A percentile compares a stretch with the other conserved stretches of the same genome.
These are phyloP conservation scores for Xiphorhynchus erythropygius DNA, from an alignment of 2,797 vertebrate genomes.

Conservation along the genomic window DNA sequence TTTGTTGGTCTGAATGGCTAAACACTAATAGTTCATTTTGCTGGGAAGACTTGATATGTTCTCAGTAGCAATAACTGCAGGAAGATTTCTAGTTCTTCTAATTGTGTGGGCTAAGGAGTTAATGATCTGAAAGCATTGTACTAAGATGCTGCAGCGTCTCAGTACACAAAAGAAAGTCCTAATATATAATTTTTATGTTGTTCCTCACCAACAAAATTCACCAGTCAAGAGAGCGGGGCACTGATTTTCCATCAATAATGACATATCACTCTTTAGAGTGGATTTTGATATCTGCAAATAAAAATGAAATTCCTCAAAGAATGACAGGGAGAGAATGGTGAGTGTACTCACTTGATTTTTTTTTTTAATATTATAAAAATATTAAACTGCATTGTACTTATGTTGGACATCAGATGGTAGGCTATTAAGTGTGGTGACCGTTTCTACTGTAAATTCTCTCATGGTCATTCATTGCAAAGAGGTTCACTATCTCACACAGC, in stretches of 20 bases:
- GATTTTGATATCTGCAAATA: neutral
- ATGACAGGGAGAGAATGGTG: neutral
- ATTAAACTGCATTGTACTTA: neutral
- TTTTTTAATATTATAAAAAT: neutral
- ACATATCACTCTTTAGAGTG: neutral
- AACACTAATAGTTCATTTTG: neutral
- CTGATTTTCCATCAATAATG: neutral
- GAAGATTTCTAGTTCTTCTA: neutral
- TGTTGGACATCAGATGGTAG: neutral
- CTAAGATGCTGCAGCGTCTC: neutral
- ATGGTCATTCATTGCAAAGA: neutral
- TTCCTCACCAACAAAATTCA: neutral
- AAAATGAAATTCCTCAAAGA: neutral
- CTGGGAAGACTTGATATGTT: neutral
- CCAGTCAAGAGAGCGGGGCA: rapidly evolving
- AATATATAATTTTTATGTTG: neutral
- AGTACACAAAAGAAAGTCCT: neutral
- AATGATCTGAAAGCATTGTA: neutral
- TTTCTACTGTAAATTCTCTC: neutral
- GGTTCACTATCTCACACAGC: neutral
- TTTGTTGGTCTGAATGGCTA: neutral
- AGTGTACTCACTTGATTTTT: neutral
- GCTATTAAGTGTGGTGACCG: neutral
- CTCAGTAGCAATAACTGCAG: neutral
- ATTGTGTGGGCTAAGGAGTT: neutral